A percentile compares a stretch with the other conserved stretches of the same genome.
These are phyloP conservation scores for Spinus olivaceus DNA, from an alignment of 2,797 vertebrate genomes.

Conservation along the genomic window DNA sequence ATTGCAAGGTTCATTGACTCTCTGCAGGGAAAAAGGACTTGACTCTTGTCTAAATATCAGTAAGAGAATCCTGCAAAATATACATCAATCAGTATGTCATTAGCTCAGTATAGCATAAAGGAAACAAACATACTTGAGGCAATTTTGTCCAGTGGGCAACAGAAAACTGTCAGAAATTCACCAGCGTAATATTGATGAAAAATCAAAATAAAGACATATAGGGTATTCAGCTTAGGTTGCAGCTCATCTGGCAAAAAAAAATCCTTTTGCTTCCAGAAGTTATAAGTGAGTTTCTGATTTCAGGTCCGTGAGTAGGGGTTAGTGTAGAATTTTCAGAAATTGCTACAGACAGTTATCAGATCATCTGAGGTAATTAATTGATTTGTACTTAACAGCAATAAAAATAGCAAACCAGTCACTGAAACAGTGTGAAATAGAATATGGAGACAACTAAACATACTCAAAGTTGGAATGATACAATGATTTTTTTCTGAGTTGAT, in stretches of 20 bases:
- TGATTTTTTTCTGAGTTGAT: background rate
- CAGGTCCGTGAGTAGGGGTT: background rate
- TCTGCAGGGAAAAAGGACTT: background rate
- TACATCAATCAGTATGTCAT: background rate
- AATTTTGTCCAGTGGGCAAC: background rate
- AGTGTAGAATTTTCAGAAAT: background rate
- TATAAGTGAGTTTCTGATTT: background rate
- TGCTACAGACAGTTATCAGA: background rate
- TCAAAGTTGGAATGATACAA: background rate
- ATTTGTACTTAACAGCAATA: background rate
- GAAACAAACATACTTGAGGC: background rate
- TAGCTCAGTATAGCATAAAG: background rate
- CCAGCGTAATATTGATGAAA: fast-evolving
- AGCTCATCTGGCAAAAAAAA: background rate
- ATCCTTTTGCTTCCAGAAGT: background rate
- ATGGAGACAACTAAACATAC: background rate
- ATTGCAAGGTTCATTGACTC: background rate
- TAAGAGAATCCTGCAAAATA: background rate
- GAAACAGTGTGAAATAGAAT: background rate
- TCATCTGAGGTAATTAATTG: background rate
- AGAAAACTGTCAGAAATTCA: background rate
- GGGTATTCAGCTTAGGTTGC: background rate
- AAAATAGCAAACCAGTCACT: background rate
- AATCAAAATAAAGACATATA: background rate
- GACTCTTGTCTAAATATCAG: background rate